Evolutionary conservation across 2,888 invertebrate genomes (phyloP).

Genomic region (Linnaemya tessellans): DNA sequence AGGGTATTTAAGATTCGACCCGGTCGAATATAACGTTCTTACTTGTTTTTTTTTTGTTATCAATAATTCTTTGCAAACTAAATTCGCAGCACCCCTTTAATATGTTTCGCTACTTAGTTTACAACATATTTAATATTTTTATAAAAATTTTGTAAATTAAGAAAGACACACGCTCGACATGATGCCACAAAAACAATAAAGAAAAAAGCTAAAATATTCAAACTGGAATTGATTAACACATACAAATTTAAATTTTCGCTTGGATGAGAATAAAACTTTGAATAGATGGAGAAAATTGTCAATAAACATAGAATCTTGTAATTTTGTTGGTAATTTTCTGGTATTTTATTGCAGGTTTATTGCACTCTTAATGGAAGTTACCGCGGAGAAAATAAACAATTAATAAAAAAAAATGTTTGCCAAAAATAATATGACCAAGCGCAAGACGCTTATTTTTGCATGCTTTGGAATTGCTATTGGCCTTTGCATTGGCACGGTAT

Average conservation of each 20-base stretch:
- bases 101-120: not conserved
- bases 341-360: not conserved
- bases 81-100: conserved; percentile 38
- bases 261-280: not conserved
- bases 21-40: too few relatives aligned
- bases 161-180: conserved; percentile 58
- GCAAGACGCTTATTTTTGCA: conserved; percentile 82
- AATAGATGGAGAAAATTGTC: conserved; percentile 24
- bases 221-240: conserved; percentile 9
- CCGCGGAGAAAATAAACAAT: too few relatives aligned
- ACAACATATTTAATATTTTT: conserved; percentile 40
- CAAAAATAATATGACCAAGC: conserved; percentile 80
- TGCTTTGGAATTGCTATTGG: conserved; percentile 82
- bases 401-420: conserved; percentile 82
- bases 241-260: conserved; percentile 24
- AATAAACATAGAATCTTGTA: conserved; percentile 34
- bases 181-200: conserved; percentile 44
- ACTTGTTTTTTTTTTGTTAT: not conserved
- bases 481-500: conserved; percentile 82
- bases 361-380: conserved; percentile 12
- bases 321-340: too few relatives aligned
- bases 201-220: not conserved
- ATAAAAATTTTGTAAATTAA: conserved; percentile 43
- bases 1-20: too few relatives aligned
- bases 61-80: not conserved